Evolutionary conservation across 1,140 invertebrate species (phyloP).

Genomic region (Amphibalanus amphitrite): DNA sequence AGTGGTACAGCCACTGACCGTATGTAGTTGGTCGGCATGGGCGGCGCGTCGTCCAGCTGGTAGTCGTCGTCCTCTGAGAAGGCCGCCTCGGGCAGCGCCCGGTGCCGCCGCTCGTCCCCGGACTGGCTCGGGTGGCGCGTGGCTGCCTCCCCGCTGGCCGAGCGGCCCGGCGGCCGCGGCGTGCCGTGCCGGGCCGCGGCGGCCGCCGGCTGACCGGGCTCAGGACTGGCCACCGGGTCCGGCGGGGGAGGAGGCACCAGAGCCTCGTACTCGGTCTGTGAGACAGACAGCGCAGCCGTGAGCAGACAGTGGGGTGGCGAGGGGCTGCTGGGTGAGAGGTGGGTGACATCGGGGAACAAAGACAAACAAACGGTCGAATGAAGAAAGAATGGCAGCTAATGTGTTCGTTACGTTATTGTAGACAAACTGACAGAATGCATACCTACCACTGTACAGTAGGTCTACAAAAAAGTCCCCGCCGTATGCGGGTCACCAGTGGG

Average conservation of each 20-base stretch:
- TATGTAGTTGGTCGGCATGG: conserved; percentile 51
- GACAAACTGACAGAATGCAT: too few species aligned
- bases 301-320: too few species aligned
- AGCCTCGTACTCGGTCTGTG: conserved; percentile 25
- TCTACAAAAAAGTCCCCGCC: too few species aligned
- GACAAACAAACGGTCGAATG: too few species aligned
- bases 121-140: conserved; percentile 2
- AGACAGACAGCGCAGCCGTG: conserved; percentile 19
- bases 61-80: conserved; percentile 60
- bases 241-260: conserved; percentile 2
- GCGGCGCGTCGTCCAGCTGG: conserved; percentile 54
- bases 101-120: conserved; percentile 15
- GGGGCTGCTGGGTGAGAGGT: too few species aligned
- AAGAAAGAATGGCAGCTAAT: too few species aligned
- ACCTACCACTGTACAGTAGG: too few species aligned
- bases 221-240: not conserved
- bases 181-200: not conserved
- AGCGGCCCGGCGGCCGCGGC: conserved; percentile 3
- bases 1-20: too few species aligned
- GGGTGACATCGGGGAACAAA: too few species aligned
- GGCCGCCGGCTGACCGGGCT: not conserved
- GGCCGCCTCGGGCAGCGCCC: conserved; percentile 53
- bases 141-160: not conserved
- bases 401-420: too few species aligned
- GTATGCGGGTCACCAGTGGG: too few species aligned